Conservation (phyloP, 2,113 vertebrate species). For the Leucosticte australis region DNA sequence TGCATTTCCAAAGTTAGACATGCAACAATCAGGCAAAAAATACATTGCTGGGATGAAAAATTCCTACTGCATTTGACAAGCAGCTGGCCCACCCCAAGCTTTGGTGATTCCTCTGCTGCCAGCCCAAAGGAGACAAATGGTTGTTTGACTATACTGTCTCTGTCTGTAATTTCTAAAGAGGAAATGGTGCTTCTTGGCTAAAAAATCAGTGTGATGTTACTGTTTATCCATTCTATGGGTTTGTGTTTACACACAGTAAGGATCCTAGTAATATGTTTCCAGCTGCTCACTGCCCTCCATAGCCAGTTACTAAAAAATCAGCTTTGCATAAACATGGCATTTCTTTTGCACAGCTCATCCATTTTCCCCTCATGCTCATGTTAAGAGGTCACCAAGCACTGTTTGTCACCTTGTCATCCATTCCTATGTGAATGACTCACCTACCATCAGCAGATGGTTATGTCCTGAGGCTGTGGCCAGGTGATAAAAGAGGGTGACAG, state of each 20-base stretch:
- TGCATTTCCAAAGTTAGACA: neutral
- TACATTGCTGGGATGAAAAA: neutral
- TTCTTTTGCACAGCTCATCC: slow-evolving; percentile 45
- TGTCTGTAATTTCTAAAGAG: neutral
- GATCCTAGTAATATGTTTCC: slow-evolving; percentile 55
- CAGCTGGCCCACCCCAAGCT: neutral
- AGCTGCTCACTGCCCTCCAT: slow-evolving; percentile 47
- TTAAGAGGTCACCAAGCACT: neutral
- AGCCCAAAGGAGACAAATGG: neutral
- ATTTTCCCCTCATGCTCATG: neutral
- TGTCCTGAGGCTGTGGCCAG: neutral
- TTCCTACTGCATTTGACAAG: neutral
- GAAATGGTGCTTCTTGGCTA: slow-evolving; percentile 4
- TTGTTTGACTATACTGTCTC: neutral
- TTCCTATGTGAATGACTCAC: neutral
- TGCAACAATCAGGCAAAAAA: neutral
- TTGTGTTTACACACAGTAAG: slow-evolving; percentile 32
- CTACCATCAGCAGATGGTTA: neutral
- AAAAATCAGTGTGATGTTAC: neutral
- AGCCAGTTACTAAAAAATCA: slow-evolving; percentile 67
- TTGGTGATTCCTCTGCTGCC: neutral
- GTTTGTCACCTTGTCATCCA: neutral
- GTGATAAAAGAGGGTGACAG: neutral
- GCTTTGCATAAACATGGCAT: slow-evolving; percentile 46
- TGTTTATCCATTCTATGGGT: neutral